Evolutionary conservation across 2,797 vertebrate genomes (phyloP), one percentile per base, ranked within the genome.

Genomic region (Silurus lanzhouensis): DNA sequence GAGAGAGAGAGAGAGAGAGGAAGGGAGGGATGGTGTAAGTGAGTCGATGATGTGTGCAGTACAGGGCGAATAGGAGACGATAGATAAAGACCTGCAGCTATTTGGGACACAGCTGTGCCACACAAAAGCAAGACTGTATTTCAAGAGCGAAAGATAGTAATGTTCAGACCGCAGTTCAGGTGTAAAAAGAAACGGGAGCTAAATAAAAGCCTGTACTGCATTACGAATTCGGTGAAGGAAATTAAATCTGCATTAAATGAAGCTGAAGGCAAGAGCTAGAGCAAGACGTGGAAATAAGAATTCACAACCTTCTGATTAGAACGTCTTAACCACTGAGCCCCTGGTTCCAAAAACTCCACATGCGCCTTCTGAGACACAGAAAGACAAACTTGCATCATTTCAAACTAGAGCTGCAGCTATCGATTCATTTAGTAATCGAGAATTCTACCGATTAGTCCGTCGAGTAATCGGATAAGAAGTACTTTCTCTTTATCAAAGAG

Each of bases 31-130:
- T 83, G 81, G 87, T 46, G 77, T 67, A 48, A 83, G 27, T 10
- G 38, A 27, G 91, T 90, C 84, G 88, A 88, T 89, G 89, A 88
- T 91, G 83, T 44, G 64, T 64, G 78, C 44, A 20, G 52, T 44
- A 81, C 27, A 75, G 58, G 19, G 79, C 2, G 52, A 66, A 85
- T 81, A 76, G 58, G 22, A 82, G 71, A 82, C 22, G n/a, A 78
- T 58, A 84, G 74, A 85, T 74, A 85, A 83, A 85, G 58, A 90
- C 90, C 89, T 84, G 80, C 84, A 86, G 88, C 76, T 90, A 64
- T 68, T 55, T 14, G 48, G 79, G 84, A 85, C 61, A 81, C 58
- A 20, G 78, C 25, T 64, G 66, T 60, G n/a, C 60, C 46, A n/a
- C 77, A 74, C 25, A 55, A 38, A 79, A 85, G 76, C 38, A 74